Base-by-base conservation (phyloP, 1,140 invertebrate genomes). In the Ceratosolen solmsi region DNA sequence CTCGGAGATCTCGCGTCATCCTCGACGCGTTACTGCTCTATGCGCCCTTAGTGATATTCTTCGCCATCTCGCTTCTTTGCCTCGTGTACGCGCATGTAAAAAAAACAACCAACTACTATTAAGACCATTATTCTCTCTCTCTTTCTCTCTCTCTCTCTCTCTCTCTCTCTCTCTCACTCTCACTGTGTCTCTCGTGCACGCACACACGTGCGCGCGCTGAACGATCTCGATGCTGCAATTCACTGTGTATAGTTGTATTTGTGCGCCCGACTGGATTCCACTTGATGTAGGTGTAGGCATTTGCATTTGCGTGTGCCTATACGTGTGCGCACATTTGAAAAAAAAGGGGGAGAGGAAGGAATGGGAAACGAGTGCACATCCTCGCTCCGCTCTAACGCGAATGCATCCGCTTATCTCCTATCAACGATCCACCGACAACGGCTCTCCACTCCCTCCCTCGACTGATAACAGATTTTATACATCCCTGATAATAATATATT, bases 371-470 rank as follows among this genome's bases (percentile, higher is more conserved):
- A 63, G 36, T 38, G 38, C 33, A 77, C 58, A 51, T 54, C 60
- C 30, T 68, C 60, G 75, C 75, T 65, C 20, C 60, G 25, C 56
- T 76, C 74, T 75, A 75, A 33, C 58, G 76, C 60, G 76, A 51
- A 30, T 38, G 63, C 76, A 54, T 68, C 41, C 76, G 49, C 46
- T 70, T 33, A 70, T 70, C 76, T 70, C 63, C 49, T 71, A 71
- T 79, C 76, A 79, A 70, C 76, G 63, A 79, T 51, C 65, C 63
- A 49, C 27, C 63, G 20, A 7, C 46, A 25, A 33, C 56, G 36
- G 36, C 38, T 77, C 75, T 27, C 51, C 71, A 80, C 77, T 41
- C 81, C 84, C 82, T 87, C 85, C 79, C 30, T 33, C 13, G 27
- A 20, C 11, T 65, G 30, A 22, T 38, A 68, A n/a, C 8, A 68